phyloP scores from a whole-genome alignment of 2,888 invertebrate genomes.

The Ditylenchus weischeri region DNA sequence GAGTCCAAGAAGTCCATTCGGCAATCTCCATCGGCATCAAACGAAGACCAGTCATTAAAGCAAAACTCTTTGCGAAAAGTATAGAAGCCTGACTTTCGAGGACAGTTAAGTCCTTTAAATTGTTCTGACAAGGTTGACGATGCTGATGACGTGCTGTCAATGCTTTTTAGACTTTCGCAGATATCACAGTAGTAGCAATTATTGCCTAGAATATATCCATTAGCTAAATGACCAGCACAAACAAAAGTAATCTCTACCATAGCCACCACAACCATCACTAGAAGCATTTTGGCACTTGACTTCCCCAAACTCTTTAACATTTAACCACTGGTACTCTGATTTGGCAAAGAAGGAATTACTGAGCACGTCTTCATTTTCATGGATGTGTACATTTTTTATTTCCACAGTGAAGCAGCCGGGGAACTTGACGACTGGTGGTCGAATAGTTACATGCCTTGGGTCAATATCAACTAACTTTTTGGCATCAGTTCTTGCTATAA shows the following conservation, averaged over 20 bases:
- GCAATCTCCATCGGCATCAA: slow-evolving; percentile 57
- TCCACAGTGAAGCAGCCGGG: slow-evolving; percentile 59
- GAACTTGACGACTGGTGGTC: slow-evolving; percentile 55
- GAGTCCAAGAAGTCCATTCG: slow-evolving; percentile 54
- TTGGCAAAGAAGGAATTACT: slow-evolving; percentile 57
- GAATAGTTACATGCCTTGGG: slow-evolving; percentile 47
- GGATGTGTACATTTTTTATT: slow-evolving; percentile 50
- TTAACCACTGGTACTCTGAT: slow-evolving; percentile 59
- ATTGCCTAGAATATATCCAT: too few species aligned
- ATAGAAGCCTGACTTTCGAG: slow-evolving; percentile 50
- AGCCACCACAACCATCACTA: slow-evolving; percentile 57
- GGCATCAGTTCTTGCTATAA: slow-evolving; percentile 54
- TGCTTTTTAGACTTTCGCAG: slow-evolving; percentile 51
- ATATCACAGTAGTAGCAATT: slow-evolving; percentile 58
- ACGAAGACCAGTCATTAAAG: slow-evolving; percentile 58
- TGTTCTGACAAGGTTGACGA: slow-evolving; percentile 26
- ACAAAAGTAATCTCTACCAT: slow-evolving; percentile 57
- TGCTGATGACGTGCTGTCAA: slow-evolving; percentile 34
- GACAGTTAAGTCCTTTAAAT: slow-evolving; percentile 50
- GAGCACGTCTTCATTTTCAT: slow-evolving; percentile 38
- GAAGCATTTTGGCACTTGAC: slow-evolving; percentile 57
- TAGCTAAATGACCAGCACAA: too few species aligned
- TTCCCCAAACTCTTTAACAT: slow-evolving; percentile 55
- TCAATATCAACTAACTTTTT: slow-evolving; percentile 53
- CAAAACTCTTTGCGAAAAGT: slow-evolving; percentile 58